These are phyloP conservation scores for Xiphophorus hellerii DNA, from an alignment of 2,113 vertebrate species.

Conservation along the genomic window DNA sequence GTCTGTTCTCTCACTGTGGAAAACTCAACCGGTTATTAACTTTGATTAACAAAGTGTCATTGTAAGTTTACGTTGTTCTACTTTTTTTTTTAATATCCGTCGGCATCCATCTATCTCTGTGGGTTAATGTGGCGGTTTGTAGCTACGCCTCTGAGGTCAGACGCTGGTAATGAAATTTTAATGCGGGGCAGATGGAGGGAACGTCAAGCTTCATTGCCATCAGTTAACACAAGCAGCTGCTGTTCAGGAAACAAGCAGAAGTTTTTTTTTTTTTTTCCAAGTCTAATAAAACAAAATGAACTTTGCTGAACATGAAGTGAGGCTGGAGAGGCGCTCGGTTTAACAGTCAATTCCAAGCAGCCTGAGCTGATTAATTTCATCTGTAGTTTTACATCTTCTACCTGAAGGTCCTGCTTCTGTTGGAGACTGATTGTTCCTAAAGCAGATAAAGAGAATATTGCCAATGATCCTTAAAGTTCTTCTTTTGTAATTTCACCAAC, in stretches of 20 bases:
- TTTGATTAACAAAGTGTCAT: neutral
- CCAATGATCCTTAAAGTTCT: no score
- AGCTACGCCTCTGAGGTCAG: neutral
- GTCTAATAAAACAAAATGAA: no score
- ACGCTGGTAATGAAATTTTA: neutral
- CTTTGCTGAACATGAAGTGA: neutral
- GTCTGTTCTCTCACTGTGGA: no score
- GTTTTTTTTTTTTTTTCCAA: neutral
- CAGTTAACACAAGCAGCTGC: neutral
- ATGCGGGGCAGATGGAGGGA: slow-evolving; percentile 1
- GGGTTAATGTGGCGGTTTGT: neutral
- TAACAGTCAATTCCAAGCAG: no score
- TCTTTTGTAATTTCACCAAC: no score
- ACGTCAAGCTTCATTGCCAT: neutral
- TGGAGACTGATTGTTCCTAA: neutral
- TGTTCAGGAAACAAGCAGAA: neutral
- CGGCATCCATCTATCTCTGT: neutral
- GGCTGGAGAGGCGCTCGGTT: neutral
- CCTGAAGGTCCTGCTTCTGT: no score
- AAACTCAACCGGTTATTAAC: neutral
- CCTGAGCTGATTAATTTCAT: no score
- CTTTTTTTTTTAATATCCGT: no score
- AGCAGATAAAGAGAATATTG: no score
- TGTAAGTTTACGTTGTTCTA: neutral
- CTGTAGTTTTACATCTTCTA: no score